Base-by-base conservation (phyloP, 2,888 invertebrate genomes). In the Drosophila kambysellisi region DNA sequence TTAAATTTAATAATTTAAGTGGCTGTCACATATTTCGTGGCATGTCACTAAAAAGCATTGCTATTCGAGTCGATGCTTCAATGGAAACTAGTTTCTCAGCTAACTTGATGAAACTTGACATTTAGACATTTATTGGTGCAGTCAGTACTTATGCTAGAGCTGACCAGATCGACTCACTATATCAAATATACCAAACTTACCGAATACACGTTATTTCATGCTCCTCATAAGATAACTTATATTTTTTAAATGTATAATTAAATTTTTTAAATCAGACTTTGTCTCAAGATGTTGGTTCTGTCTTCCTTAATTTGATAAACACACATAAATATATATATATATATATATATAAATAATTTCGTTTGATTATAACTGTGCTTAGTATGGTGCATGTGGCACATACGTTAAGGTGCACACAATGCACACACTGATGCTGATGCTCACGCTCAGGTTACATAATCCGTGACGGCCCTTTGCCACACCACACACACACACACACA, bases 361-460 rank as follows among this genome's bases (percentile, higher is more conserved):
- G 46, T 15, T 15, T 9, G 64, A 60, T 65, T 64, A 74, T 64
- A 43, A 37, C 60, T 60, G 33, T 68, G 29, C 30, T 59, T 39
- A 48, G 46, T 37, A 30, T 46, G 57, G 71, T 58, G 65, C 62
- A 50, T 30, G 37, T 48, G 60, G 46, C 37, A 35, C 64, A 64
- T 30, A 50, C 29, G 39, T 8, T 9, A 51, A 67, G 71, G 56
- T 65, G 69, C 60, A 56, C 52, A 57, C 15, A 8, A 8, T 25
- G 46, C 46, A 46, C 20, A 46, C 8, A 46, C 25, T 25, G 20
- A 46, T 25, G 46, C 46, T 46, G 46, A 68, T 65, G 73, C 69
- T 70, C 70, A 70, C 76, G 79, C 59, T 77, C 70, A 72, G 74
- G 53, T 70, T 81, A 75, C 68, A 79, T 81, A 81, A 75, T 70